A percentile compares a stretch with the other conserved stretches of the same genome.
Evolutionary conservation across 2,888 invertebrate species (phyloP).

Genomic region (Perithous albicinctus): DNA sequence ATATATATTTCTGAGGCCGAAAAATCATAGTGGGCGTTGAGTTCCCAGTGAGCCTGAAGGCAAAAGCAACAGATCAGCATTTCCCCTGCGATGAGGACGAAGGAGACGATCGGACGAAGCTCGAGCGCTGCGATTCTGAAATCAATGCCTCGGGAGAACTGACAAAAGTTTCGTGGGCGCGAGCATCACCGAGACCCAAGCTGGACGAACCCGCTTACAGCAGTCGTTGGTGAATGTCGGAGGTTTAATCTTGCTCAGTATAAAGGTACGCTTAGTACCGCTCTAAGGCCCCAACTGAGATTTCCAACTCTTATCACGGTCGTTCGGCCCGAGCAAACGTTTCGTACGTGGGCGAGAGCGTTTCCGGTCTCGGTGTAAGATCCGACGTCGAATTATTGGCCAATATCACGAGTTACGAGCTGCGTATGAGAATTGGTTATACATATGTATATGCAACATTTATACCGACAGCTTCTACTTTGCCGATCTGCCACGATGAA

Average conservation of each 20-base stretch:
- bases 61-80: constrained; percentile 9
- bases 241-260: constrained; percentile 22
- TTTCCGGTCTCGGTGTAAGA: constrained; percentile 71
- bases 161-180: constrained; percentile 60
- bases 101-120: constrained; percentile 39
- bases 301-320: constrained; percentile 63
- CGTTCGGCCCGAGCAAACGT: constrained; percentile 65
- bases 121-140: constrained; percentile 64
- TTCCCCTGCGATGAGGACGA: constrained; percentile 15
- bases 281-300: constrained; percentile 39
- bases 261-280: background rate
- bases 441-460: background rate
- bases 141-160: constrained; percentile 59
- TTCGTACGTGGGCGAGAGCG: constrained; percentile 69
- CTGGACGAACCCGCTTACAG: background rate
- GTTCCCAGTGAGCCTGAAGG: constrained; percentile 19
- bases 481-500: constrained; percentile 10
- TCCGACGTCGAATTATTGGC: constrained; percentile 63
- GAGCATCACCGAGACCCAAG: constrained; percentile 12
- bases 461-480: background rate
- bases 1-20: constrained; percentile 47
- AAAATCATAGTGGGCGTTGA: constrained; percentile 59
- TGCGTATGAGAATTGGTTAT: background rate
- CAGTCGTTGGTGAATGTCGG: constrained; percentile 35
- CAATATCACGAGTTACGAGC: constrained; percentile 15